These are phyloP conservation scores for human DNA, from an alignment of 2,113 vertebrate genomes.

Conservation along the genomic window GRCh38 chr13:42512501-42513000, in stretches of 20 bases:
- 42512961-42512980: neutral
- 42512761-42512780: neutral
- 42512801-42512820: neutral
- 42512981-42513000: neutral
- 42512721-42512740: neutral
- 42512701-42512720: too few relatives aligned
- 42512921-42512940: neutral
- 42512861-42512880: neutral
- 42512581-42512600: neutral
- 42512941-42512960: neutral
- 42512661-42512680: neutral
- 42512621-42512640: neutral
- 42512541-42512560: too few relatives aligned
- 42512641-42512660: neutral
- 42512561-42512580: neutral
- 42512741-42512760: neutral
- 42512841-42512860: neutral
- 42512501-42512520: neutral
- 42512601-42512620: too few relatives aligned
- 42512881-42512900: neutral
- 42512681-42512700: neutral
- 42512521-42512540: neutral
- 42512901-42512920: neutral
- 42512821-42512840: neutral
- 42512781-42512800: neutral